Evolutionary conservation across 2,888 invertebrate species (phyloP), one percentile per base, ranked within the genome.

Genomic region (Harpagoxenus sublaevis): DNA sequence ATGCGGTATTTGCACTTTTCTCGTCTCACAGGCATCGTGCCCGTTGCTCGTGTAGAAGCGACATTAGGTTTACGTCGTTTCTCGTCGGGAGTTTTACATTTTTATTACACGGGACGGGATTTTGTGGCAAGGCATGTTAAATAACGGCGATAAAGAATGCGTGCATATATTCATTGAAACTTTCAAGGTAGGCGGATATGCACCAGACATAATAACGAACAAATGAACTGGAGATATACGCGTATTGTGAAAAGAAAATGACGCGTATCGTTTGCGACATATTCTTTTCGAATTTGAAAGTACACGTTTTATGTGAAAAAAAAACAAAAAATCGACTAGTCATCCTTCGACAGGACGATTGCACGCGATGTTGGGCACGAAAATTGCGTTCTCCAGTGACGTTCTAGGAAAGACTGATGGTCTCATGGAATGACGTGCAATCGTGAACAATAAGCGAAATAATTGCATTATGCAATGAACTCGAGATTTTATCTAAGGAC

Each of bases 391-490:
- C 57, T 12, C 62, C 66, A 73, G 51, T 83, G 77, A 84, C 73
- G 71, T 71, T 74, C 63, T 23, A 45, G 45, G 84, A 83, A 86
- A 75, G 84, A 78, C 71, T 48, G 71, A 45, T 57, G 65, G 65
- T 88, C 85, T 75, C 85, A 73, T 57, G 82, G 66, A 74, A 85
- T 84, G 66, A 74, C 79, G 82, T 48, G 82, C 79, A 70, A 55
- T 39, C 31, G 42, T 10, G 55, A 75, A 62, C 78, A 73, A 73
- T 77, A 62, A 71, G 53, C 53, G 18, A 85, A 66, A 75, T 78
- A 62, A 85, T 65, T 83, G 51, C 57, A 77, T 89, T 89, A 85
- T 42, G 84, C 62, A 84, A 90, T 66, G 18, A 73, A 77, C 63
- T 42, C 10, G 28, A 77, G 88, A 88, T 89, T 45, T n/a, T 62